These are phyloP conservation scores for Dipus sagitta DNA, from an alignment of 2,797 vertebrate species.

Conservation along the genomic window DNA sequence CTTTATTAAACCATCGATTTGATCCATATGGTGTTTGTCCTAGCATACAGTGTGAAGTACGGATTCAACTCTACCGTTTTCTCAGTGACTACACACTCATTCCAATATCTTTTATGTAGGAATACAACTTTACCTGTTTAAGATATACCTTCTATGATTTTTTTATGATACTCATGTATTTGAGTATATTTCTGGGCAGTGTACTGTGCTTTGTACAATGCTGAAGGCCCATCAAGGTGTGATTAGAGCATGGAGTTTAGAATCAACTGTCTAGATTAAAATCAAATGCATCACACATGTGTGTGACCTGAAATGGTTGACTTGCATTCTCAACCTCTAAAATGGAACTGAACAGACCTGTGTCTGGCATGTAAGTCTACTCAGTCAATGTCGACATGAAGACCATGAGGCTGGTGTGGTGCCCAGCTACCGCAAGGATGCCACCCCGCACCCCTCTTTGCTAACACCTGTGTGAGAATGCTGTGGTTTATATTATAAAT, in stretches of 20 bases:
- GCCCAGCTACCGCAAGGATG: not conserved
- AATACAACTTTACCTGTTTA: constrained; percentile 58
- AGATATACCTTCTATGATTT: not conserved
- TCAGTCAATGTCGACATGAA: not conserved
- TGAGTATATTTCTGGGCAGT: constrained; percentile 19
- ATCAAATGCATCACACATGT: constrained; percentile 9
- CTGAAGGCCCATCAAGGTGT: not conserved
- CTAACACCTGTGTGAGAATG: constrained; percentile 1
- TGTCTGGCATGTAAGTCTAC: not conserved
- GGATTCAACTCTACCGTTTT: constrained; percentile 32
- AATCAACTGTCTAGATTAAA: constrained; percentile 31
- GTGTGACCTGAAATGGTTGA: constrained; percentile 3
- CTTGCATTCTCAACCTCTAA: not conserved
- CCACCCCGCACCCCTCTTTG: not conserved
- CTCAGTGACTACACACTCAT: not conserved
- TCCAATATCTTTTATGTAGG: constrained; percentile 32
- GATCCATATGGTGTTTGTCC: not conserved
- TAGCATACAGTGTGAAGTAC: not conserved
- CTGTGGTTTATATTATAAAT: not conserved
- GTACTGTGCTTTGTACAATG: constrained; percentile 23
- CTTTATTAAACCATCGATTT: constrained; percentile 13
- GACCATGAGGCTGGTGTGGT: not conserved
- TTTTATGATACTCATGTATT: not conserved
- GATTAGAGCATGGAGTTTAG: constrained; percentile 21
- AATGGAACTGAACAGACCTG: not conserved